phyloP scores from a whole-genome alignment of 2,113 vertebrate species.

The Pollimyrus isidori region DNA sequence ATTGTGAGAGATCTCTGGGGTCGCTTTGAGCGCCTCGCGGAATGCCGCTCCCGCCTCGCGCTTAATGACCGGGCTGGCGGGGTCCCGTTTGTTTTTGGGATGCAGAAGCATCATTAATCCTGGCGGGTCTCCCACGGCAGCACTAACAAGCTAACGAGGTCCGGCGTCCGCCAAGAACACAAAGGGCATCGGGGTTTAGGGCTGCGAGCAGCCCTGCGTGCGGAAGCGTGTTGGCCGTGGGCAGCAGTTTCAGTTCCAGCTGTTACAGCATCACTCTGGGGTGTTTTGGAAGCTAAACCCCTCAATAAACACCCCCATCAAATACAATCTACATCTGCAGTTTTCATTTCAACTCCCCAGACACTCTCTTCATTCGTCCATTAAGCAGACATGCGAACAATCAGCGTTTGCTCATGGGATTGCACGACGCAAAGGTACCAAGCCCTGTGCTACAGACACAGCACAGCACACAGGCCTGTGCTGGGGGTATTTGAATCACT shows the following conservation, averaged over 20 bases:
- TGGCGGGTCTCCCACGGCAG: neutral
- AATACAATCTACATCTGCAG: neutral
- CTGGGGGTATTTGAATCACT: neutral
- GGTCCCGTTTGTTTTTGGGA: constrained; percentile 7
- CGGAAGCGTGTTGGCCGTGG: neutral
- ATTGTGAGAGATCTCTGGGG: neutral
- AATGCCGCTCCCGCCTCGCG: neutral
- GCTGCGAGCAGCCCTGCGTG: neutral
- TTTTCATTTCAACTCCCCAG: neutral
- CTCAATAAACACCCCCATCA: neutral
- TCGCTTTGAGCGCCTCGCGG: neutral
- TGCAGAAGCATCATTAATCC: constrained; percentile 11
- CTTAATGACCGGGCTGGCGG: neutral
- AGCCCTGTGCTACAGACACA: neutral
- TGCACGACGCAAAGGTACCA: neutral
- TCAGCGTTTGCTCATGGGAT: neutral
- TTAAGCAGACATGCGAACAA: neutral
- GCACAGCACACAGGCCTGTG: neutral
- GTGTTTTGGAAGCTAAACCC: neutral
- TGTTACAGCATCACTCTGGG: neutral
- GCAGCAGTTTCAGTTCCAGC: neutral
- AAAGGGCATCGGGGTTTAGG: neutral
- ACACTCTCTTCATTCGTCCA: neutral
- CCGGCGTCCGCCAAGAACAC: neutral
- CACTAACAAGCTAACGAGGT: constrained; percentile 12